A percentile compares a stretch with the other conserved stretches of the same genome.
phyloP scores from a whole-genome alignment of 2,797 vertebrate species.

The Halcyon leucocephala region DNA sequence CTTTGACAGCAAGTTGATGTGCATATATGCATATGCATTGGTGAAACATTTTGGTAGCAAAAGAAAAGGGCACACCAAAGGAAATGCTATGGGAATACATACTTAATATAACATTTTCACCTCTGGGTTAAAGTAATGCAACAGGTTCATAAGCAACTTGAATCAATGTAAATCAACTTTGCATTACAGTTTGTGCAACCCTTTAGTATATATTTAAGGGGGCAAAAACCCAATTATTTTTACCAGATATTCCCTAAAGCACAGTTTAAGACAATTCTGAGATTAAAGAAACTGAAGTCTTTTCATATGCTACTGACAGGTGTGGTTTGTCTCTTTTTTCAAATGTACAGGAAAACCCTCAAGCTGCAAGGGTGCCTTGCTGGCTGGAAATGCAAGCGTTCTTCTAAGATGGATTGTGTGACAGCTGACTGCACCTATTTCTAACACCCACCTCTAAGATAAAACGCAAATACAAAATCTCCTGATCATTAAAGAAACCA shows the following conservation, averaged over 20 bases:
- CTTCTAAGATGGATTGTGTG: background rate
- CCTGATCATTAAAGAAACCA: background rate
- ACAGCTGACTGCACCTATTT: background rate
- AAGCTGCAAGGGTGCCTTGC: background rate
- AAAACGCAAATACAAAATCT: constrained; percentile 9
- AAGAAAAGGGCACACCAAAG: background rate
- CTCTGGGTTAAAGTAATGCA: background rate
- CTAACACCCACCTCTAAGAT: background rate
- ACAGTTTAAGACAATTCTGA: background rate
- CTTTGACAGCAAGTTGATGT: background rate
- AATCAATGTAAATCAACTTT: background rate
- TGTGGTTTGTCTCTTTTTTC: background rate
- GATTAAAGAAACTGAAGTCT: background rate
- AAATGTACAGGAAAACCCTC: background rate
- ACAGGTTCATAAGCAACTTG: background rate
- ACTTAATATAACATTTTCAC: background rate
- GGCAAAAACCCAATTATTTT: background rate
- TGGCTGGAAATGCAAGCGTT: background rate
- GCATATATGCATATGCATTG: background rate
- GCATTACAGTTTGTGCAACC: background rate
- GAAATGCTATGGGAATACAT: background rate
- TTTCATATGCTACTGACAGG: background rate
- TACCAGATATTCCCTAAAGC: background rate
- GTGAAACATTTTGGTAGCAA: background rate
- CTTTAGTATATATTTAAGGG: background rate